A percentile compares a stretch with the other conserved stretches of the same genome.
Conservation (phyloP, 2,888 invertebrate species). For the Cyclophora albipunctata region DNA sequence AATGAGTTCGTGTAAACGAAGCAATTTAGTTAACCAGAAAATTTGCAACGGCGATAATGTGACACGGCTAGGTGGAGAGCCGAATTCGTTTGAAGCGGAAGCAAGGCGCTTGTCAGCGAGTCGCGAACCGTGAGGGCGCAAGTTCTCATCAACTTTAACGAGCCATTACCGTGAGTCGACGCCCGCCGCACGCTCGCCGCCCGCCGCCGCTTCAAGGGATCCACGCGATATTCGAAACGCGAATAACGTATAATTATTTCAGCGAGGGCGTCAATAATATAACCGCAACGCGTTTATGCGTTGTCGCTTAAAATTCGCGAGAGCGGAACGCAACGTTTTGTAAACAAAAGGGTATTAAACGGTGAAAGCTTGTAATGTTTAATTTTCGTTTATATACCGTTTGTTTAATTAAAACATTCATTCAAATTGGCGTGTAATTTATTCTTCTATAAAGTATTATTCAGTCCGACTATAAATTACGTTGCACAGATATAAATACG, state of each 20-base stretch:
- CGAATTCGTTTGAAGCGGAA: constrained; percentile 14
- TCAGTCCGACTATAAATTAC: too few species aligned
- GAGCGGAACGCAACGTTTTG: constrained; percentile 13
- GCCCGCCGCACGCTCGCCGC: constrained; percentile 30
- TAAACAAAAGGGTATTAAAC: constrained; percentile 5
- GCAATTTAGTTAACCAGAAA: constrained; percentile 11
- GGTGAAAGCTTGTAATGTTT: not conserved
- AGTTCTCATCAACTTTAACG: constrained; percentile 72
- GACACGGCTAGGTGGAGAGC: constrained; percentile 8
- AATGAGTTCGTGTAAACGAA: not conserved
- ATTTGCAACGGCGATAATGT: constrained; percentile 14
- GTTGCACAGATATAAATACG: constrained; percentile 7
- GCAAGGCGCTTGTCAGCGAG: constrained; percentile 26
- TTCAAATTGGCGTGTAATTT: not conserved
- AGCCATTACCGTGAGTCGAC: constrained; percentile 52
- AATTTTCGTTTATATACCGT: constrained; percentile 1
- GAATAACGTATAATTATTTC: constrained; percentile 69
- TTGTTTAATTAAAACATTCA: not conserved
- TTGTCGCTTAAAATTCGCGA: constrained; percentile 32
- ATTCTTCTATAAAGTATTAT: too few species aligned
- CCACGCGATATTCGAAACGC: constrained; percentile 65
- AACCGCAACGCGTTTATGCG: constrained; percentile 55
- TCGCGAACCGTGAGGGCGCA: constrained; percentile 43
- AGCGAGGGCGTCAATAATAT: constrained; percentile 60
- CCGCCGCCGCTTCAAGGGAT: constrained; percentile 39